A percentile compares a stretch with the other conserved stretches of the same genome.
phyloP scores from a whole-genome alignment of 2,797 vertebrate species.

The Danio choprae region DNA sequence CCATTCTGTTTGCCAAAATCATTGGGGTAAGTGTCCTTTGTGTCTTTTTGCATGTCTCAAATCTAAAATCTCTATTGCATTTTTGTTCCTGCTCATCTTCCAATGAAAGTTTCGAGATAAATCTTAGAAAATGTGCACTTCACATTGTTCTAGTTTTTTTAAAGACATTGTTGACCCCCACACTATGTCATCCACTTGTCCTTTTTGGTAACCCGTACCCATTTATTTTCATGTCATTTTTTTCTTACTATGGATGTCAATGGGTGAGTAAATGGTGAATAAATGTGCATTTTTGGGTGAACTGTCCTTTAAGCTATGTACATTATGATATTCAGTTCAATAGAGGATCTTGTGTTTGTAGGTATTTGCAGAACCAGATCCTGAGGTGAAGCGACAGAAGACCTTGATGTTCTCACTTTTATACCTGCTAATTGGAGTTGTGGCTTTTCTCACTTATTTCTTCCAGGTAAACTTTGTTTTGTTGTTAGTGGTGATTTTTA shows the following conservation, averaged over 20 bases:
- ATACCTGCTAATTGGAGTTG: constrained; percentile 59
- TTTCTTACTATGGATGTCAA: too few relatives aligned
- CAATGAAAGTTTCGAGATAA: not conserved
- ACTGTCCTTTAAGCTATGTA: too few relatives aligned
- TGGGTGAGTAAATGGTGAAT: too few relatives aligned
- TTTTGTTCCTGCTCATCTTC: not conserved
- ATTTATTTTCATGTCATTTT: too few relatives aligned
- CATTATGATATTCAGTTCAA: not conserved
- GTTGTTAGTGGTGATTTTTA: not conserved
- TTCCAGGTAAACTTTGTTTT: constrained; percentile 52
- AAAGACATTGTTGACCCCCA: not conserved
- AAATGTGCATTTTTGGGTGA: too few relatives aligned
- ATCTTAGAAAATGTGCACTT: not conserved
- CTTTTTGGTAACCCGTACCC: too few relatives aligned
- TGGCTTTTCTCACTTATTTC: constrained; percentile 59
- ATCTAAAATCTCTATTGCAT: constrained; percentile 12
- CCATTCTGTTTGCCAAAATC: constrained; percentile 67
- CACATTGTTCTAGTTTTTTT: not conserved
- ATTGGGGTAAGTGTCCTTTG: constrained; percentile 63
- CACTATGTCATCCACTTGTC: too few relatives aligned
- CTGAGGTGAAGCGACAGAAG: constrained; percentile 60
- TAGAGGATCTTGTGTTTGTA: constrained; percentile 18
- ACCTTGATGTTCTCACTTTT: constrained; percentile 64
- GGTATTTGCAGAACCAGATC: constrained; percentile 65
- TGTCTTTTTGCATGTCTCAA: constrained; percentile 1